Evolutionary conservation across 2,113 vertebrate genomes (phyloP), one percentile per base, ranked within the genome.

Genomic region (Shinisaurus crocodilurus): DNA sequence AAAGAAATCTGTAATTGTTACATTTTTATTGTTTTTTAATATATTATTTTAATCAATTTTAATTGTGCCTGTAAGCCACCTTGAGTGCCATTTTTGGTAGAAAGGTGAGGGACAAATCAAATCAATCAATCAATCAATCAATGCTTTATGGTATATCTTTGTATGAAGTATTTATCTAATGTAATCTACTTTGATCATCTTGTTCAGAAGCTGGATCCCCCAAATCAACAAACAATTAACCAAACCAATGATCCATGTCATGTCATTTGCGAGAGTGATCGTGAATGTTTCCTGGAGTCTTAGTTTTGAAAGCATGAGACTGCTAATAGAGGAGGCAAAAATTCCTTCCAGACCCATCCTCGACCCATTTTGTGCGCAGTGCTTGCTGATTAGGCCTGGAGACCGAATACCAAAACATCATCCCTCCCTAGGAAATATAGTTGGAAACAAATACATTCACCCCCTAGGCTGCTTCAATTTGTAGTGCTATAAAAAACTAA

Each of bases 201-300:
- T 79, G 43, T 37, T 79, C 40, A 45, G 6, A 48, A 48, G 77
- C 29, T 50, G 77, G 54, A 81, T 50, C 54, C 48, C 32, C 34
- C 77, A 81, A n/a, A 81, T 34, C 54, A 81, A n/a, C 77, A 81
- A 81, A 48, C 77, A 81, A 81, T 81, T 81, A 81, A 54, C 32
- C 54, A 54, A 81, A 81, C 16, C 12, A 54, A 54, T 54, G 54
- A 48, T 50, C 77, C 77, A 81, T 54, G 48, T 81, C 54, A 20
- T 32, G 50, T 48, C 6, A 81, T 81, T 54, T 54, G 5, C 50
- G 9, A 54, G 50, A 7, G 6, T 54, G 50, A 54, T 54, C 50
- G 12, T 54, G 50, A 10, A 54, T 54, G 50, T 54, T 81, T 54
- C 45, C 34, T 81, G 54, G 29, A 81, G 48, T 48, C 50, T 54